phyloP scores from a whole-genome alignment of 1,140 invertebrate species.

The Varroa destructor region DNA sequence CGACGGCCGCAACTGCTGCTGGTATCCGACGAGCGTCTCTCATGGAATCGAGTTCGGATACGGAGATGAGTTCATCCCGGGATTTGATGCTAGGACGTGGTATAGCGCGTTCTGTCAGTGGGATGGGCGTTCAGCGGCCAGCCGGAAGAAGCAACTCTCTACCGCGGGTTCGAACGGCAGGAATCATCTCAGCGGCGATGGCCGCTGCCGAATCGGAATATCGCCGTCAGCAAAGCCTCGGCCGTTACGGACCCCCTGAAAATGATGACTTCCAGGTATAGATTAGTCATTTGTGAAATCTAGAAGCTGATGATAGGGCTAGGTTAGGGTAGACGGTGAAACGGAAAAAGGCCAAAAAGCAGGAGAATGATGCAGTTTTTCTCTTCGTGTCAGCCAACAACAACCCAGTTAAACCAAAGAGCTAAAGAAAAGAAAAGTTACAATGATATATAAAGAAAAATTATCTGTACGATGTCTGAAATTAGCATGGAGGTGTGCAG shows the following conservation, averaged over 20 bases:
- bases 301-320: constrained; percentile 28
- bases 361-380: too few relatives aligned
- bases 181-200: constrained; percentile 29
- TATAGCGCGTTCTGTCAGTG: constrained; percentile 37
- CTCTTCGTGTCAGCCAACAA: too few relatives aligned
- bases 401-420: too few relatives aligned
- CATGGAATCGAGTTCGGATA: constrained; percentile 28
- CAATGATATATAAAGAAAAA: too few relatives aligned
- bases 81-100: constrained; percentile 33
- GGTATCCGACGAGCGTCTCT: constrained; percentile 32
- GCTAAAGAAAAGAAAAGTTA: too few relatives aligned
- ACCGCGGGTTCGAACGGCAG: constrained; percentile 35
- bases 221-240: constrained; percentile 31
- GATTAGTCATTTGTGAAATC: not conserved
- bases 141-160: constrained; percentile 37
- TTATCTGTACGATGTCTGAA: too few relatives aligned
- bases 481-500: too few relatives aligned
- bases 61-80: constrained; percentile 25
- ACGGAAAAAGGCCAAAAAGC: constrained; percentile 35
- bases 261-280: constrained; percentile 9
- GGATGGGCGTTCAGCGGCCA: constrained; percentile 36
- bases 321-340: constrained; percentile 35
- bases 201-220: constrained; percentile 30
- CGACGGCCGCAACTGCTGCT: constrained; percentile 42
- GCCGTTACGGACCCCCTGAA: constrained; percentile 32